Conservation (phyloP, 2,888 invertebrate genomes). For the Caenorhabditis japonica region DNA sequence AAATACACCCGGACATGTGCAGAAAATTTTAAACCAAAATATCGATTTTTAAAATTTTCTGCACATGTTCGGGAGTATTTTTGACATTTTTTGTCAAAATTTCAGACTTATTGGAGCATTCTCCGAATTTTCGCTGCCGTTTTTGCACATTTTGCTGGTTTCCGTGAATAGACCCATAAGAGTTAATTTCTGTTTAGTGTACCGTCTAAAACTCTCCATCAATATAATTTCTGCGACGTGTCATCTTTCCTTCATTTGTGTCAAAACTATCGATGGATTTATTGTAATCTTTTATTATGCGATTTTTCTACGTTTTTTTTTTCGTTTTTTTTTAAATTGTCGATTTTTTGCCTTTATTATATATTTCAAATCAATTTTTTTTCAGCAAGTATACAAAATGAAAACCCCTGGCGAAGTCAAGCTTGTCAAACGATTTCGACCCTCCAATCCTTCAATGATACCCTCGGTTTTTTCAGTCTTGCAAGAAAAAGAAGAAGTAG, state of each 20-base stretch:
- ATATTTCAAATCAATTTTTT: too few species aligned
- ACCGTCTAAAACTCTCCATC: slow-evolving; percentile 24
- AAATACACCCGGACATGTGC: too few species aligned
- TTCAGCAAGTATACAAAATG: slow-evolving; percentile 24
- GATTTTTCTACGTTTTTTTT: background rate
- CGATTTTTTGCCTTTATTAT: background rate
- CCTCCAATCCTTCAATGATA: slow-evolving; percentile 24
- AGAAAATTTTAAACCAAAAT: too few species aligned
- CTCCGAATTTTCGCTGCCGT: too few species aligned
- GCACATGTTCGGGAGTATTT: too few species aligned
- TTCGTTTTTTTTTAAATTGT: background rate
- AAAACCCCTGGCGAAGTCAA: background rate
- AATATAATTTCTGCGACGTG: slow-evolving; percentile 20
- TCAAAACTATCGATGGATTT: slow-evolving; percentile 39
- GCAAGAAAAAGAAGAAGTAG: too few species aligned
- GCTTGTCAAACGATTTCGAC: slow-evolving; percentile 14
- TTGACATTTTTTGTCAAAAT: too few species aligned
- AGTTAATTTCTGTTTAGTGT: slow-evolving; percentile 7
- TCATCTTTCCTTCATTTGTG: background rate
- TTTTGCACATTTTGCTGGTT: too few species aligned
- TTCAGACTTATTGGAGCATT: too few species aligned
- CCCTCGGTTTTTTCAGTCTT: slow-evolving; percentile 12
- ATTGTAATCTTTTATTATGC: slow-evolving; percentile 19
- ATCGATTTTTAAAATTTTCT: too few species aligned
- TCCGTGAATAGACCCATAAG: too few species aligned